Percentiles rank a stretch among this genome's conserved stretches.
Conservation (phyloP, 2,797 vertebrate genomes). For the Sebastes elongatus region DNA sequence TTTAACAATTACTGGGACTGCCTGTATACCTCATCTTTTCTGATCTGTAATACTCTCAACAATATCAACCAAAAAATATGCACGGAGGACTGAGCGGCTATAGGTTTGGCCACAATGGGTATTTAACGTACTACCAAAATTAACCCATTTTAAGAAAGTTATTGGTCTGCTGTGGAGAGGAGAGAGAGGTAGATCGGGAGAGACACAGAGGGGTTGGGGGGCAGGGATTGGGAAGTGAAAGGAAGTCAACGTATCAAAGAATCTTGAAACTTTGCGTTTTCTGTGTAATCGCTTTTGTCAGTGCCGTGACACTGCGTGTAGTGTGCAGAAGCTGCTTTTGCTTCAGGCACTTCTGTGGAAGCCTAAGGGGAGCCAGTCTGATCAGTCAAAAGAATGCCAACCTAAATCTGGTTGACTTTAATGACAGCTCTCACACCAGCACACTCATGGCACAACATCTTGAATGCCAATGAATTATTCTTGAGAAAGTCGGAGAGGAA, state of each 20-base stretch:
- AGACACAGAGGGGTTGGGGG: conserved; percentile 15
- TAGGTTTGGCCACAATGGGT: neutral
- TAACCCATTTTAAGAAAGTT: conserved; percentile 16
- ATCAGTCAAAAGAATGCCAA: conserved; percentile 56
- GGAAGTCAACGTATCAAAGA: conserved; percentile 41
- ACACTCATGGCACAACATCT: conserved; percentile 23
- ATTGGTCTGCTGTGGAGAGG: neutral
- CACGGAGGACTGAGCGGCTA: neutral
- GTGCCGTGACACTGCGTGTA: conserved; percentile 39
- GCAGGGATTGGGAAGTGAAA: conserved; percentile 27
- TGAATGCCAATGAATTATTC: conserved; percentile 52
- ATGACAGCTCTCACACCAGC: conserved; percentile 49
- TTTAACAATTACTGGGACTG: conserved; percentile 6
- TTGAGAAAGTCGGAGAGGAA: conserved; percentile 23
- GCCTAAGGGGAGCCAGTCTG: conserved; percentile 56
- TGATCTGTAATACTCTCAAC: neutral
- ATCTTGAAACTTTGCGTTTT: conserved; percentile 51
- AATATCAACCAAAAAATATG: neutral
- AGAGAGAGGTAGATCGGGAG: neutral
- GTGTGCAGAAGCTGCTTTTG: conserved; percentile 48
- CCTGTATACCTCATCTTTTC: neutral
- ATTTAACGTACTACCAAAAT: neutral
- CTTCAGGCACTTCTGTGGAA: conserved; percentile 65
- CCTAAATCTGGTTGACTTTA: conserved; percentile 58
- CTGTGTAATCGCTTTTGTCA: conserved; percentile 55